Evolutionary conservation across 1,140 invertebrate genomes (phyloP).

Genomic region (Drosophila ironensis): DNA sequence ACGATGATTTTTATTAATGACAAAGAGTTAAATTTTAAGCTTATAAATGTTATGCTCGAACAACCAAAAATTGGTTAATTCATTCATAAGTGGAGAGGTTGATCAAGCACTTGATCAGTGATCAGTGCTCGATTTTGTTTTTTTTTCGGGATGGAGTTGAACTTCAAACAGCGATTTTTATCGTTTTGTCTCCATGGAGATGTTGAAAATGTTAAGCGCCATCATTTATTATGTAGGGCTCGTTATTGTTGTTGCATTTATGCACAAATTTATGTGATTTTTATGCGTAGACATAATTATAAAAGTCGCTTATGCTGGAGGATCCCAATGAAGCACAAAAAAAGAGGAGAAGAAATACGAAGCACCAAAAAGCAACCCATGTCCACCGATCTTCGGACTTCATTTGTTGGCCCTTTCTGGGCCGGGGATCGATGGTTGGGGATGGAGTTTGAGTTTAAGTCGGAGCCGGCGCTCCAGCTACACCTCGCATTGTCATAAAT

Average conservation of each 20-base stretch:
- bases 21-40: conserved; percentile 46
- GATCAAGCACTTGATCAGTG: conserved; percentile 56
- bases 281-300: conserved; percentile 82
- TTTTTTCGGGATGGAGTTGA: conserved; percentile 29
- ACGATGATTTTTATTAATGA: conserved; percentile 68
- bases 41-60: conserved; percentile 47
- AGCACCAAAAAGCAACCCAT: conserved; percentile 9
- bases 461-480: conserved; percentile 74
- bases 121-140: conserved; percentile 13
- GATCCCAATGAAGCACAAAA: conserved; percentile 24
- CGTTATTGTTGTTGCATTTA: conserved; percentile 70
- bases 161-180: conserved; percentile 64
- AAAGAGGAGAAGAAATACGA: conserved; percentile 1
- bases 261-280: conserved; percentile 82
- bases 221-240: conserved; percentile 78
- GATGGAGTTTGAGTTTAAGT: conserved; percentile 21
- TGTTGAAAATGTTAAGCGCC: conserved; percentile 80
- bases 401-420: conserved; percentile 50
- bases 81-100: conserved; percentile 61
- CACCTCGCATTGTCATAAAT: conserved; percentile 80
- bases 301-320: conserved; percentile 54
- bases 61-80: conserved; percentile 60
- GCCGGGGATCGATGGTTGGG: conserved; percentile 1
- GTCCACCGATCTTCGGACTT: conserved; percentile 31
- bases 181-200: conserved; percentile 71